Evolutionary conservation across 2,797 vertebrate species (phyloP), one percentile per base, ranked within the genome.

Genomic region (Glyptemys insculpta): DNA sequence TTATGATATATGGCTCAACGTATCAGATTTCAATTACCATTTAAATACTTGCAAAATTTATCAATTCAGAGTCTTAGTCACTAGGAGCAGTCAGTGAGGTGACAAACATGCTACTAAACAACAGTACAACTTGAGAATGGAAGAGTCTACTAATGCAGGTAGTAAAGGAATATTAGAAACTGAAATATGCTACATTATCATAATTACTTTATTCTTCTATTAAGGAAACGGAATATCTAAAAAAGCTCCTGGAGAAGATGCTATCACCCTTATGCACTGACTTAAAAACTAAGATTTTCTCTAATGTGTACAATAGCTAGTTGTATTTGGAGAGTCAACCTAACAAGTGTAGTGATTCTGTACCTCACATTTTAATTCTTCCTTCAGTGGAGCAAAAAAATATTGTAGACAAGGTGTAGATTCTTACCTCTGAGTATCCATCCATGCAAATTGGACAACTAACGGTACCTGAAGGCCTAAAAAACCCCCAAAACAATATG

Each of bases 371-470:
- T 54, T 78, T 53, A 37, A 4, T 29, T 47, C 41, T 68, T 54
- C 27, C 57, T 72, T 72, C 18, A 41, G 5, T 41, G 21, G n/a
- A 72, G n/a, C 14, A 19, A 47, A 37, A 37, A 62, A 79, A 23
- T 27, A 50, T 34, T 54, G 21, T 23, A 65, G 44, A 54, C 23
- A 37, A 27, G 8, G 1, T 0, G 1, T 4, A 80, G 21, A 18
- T 47, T 85, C 98, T 98, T 97, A 99, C 99, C 99, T 99, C 99
- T 1, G 98, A 98, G 96, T 99, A 99, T 1, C 98, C 98, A 85
- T 99, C 99, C 98, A 99, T 98, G 96, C 99, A 99, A 88, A 99
- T 98, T 0, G 99, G 99, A 96, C 99, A 99, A 94, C 99, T 99
- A 95, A 99, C 98, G 1, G 98, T 98, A 65, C 98, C 98, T 0